Base-by-base conservation (phyloP, 1,140 invertebrate species). In the Pseudomyrmex cubaensis region DNA sequence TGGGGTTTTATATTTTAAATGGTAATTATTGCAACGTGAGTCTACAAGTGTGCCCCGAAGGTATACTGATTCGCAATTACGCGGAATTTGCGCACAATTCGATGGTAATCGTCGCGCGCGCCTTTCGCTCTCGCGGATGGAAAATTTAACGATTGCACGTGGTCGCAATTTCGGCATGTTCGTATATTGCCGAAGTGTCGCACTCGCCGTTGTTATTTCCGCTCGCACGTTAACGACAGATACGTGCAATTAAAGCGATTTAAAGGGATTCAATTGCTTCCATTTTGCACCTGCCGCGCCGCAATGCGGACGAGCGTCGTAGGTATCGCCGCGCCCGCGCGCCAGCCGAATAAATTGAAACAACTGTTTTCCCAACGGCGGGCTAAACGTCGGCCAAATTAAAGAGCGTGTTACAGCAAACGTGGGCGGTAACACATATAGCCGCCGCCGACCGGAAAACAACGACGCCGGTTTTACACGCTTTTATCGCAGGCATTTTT, bases 231-330 rank as follows among this genome's bases (percentile, higher is more conserved):
- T 75, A 82, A 44, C 63, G 61, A 82, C 74, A 75, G 76, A 84
- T 84, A 87, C 66, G 61, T 87, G 83, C 87, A 89, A 89, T 90
- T 87, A 87, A 85, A 90, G 76, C 87, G 89, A 90, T 89, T 89
- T 85, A 87, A 84, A 90, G 73, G 77, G 85, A 82, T 90, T 87
- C 87, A 77, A 87, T 87, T 87, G 62, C 69, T 75, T 57, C 61
- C 83, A 82, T 85, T 83, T 61, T 22, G 67, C 78, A 72, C 35
- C 48, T 48, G 70, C 67, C 82, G 54, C 56, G 50, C 72, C 73
- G 61, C 52, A 67, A 59, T 52, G 48, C 48, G 73, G 52, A 77
- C 62, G 56, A 52, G 22, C 56, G 61, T 69, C 78, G 62, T 46
- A 57, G 75, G 15, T 46, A 48, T 61, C 56, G 57, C 50, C 59